Conservation (phyloP, 1,140 invertebrate species). For the Branchinecta lynchi region DNA sequence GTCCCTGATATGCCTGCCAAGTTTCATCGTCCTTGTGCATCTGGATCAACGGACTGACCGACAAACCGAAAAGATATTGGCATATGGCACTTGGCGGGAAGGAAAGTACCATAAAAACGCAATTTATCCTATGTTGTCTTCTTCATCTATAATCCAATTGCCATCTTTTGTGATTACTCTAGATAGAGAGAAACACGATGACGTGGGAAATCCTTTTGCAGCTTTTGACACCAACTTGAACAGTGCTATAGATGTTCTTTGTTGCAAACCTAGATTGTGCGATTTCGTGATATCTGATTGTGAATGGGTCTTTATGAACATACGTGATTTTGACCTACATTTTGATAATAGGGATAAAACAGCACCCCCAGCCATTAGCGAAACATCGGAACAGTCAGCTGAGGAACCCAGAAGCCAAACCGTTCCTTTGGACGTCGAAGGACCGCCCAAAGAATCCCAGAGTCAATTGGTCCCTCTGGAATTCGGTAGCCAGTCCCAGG, state of each 20-base stretch:
- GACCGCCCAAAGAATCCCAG: neutral
- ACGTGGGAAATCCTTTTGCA: no score
- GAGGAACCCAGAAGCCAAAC: neutral
- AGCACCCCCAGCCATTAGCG: neutral
- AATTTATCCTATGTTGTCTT: neutral
- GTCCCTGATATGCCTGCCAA: slow-evolving; percentile 8
- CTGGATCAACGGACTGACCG: slow-evolving; percentile 3
- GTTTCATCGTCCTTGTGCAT: neutral
- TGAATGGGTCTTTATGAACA: no score
- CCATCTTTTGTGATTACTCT: no score
- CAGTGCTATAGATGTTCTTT: no score
- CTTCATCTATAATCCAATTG: no score
- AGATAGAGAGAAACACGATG: no score
- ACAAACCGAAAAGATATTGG: neutral
- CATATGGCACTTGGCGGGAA: neutral
- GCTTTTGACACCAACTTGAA: no score
- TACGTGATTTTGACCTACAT: no score
- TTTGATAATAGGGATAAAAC: no score
- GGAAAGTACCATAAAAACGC: neutral
- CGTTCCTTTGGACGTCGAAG: neutral
- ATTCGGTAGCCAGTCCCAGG: neutral
- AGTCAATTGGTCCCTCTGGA: neutral
- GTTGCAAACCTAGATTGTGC: no score
- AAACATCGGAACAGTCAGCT: neutral
- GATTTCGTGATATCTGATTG: no score